Evolutionary conservation across 2,888 invertebrate genomes (phyloP).

Genomic region (Ypsolopha sequella): DNA sequence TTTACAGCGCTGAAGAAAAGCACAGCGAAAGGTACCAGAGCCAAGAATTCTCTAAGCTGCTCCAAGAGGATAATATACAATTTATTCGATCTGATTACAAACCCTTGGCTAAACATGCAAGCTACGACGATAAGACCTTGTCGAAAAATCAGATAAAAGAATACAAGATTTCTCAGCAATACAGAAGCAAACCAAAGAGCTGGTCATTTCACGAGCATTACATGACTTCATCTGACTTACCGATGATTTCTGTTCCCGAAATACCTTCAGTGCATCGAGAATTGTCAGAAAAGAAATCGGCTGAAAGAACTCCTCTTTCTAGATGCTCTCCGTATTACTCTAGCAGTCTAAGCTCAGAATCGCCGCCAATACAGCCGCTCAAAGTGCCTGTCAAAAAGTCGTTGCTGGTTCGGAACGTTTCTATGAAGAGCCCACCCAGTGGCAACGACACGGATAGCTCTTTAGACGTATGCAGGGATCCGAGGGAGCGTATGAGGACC

Average conservation of each 20-base stretch:
- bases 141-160: conserved; percentile 75
- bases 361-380: conserved; percentile 76
- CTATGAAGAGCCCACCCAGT: conserved; percentile 78
- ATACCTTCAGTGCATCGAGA: conserved; percentile 56
- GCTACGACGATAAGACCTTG: conserved; percentile 74
- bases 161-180: conserved; percentile 69
- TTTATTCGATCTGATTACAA: conserved; percentile 68
- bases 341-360: conserved; percentile 80
- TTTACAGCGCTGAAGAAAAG: conserved; percentile 74
- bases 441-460: conserved; percentile 83
- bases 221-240: conserved; percentile 65
- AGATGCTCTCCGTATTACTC: conserved; percentile 83
- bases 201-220: conserved; percentile 76
- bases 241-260: conserved; percentile 68
- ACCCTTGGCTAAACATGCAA: conserved; percentile 74
- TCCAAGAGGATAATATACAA: conserved; percentile 47
- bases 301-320: conserved; percentile 64
- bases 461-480: conserved; percentile 75
- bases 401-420: conserved; percentile 69
- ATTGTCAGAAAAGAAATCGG: conserved; percentile 50
- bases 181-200: conserved; percentile 71
- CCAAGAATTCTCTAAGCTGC: conserved; percentile 71
- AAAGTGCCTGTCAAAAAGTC: conserved; percentile 76
- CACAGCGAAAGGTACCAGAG: conserved; percentile 75
- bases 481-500: conserved; percentile 75